Percentiles rank a stretch among this genome's conserved stretches.
These are phyloP conservation scores for Diglossa cyanea DNA, from an alignment of 2,797 vertebrate species.

Conservation along the genomic window DNA sequence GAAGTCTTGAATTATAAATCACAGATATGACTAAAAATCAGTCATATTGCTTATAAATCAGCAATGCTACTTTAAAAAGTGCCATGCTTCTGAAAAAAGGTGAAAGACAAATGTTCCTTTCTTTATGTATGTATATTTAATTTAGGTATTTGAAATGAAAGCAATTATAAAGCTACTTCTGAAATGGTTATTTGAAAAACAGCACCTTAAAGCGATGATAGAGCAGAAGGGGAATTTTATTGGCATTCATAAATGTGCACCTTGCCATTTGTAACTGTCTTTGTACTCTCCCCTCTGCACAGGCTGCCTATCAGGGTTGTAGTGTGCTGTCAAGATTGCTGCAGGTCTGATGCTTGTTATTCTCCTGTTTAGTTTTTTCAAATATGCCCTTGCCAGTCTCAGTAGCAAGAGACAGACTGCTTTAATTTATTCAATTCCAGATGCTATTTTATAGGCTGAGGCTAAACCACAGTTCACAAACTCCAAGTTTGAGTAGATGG, in stretches of 20 bases:
- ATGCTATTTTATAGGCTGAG: neutral
- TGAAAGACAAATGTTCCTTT: constrained; percentile 38
- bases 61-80: constrained; percentile 28
- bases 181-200: constrained; percentile 39
- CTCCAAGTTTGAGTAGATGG: neutral
- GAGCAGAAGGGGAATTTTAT: constrained; percentile 1
- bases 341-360: constrained; percentile 41
- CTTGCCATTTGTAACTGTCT: constrained; percentile 55
- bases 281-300: constrained; percentile 11
- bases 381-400: constrained; percentile 28
- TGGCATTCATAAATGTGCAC: constrained; percentile 25
- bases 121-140: constrained; percentile 57
- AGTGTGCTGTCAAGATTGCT: neutral
- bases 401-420: neutral
- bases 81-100: neutral
- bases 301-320: neutral
- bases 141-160: constrained; percentile 49
- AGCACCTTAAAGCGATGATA: constrained; percentile 1
- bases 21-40: constrained; percentile 29
- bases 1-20: constrained; percentile 45
- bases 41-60: constrained; percentile 59
- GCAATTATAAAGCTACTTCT: constrained; percentile 46
- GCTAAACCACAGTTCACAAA: neutral
- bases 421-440: constrained; percentile 14
- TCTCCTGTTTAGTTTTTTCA: constrained; percentile 17